Base-by-base conservation (phyloP, 2,113 vertebrate genomes). In the Zosterops lateralis region DNA sequence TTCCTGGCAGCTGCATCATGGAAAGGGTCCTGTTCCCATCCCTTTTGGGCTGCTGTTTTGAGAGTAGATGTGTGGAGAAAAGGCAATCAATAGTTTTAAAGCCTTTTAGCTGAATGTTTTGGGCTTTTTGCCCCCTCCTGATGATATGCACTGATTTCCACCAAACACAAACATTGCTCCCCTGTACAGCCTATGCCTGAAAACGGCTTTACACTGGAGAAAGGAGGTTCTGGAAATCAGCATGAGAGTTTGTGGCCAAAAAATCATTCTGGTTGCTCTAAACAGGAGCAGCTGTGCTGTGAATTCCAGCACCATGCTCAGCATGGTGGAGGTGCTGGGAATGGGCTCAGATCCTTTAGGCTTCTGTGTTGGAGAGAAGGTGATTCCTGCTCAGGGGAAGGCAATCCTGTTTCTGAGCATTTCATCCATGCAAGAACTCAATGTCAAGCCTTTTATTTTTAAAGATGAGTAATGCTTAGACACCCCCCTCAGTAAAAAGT, bases 111-210 rank as follows among this genome's bases (percentile, higher is more conserved):
- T 1, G 1, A 54, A 14, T 12, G 9, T 64, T 57, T 87, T 45
- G 21, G 28, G 8, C 12, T 20, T 71, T 72, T 60, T 60, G 8
- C 6, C 6, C 29, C 7, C 4, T 81, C 34, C 51, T 84, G 29
- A 24, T 0, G 0, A 9, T 24, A 25, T 0, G 4, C 36, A 31
- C 1, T 0, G 12, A 25, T 62, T 85, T 85, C 12, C 12, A 73
- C 28, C 51, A 47, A 70, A 29, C 19, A 24, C 31, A 84, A 3
- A 22, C 12, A 3, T 56, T 80, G 62, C n/a, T 21, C 10, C 51
- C 17, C n/a, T 70, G 10, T 48, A 26, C n/a, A 62, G 21, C 20
- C 68, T 51, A 12, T 70, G 64, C 4, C 2, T 71, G 40, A 56
- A 77, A 67, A 53, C 17, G 64, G 40, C 48, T 80, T 90, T 58